A percentile compares a stretch with the other conserved stretches of the same genome.
phyloP scores from a whole-genome alignment of 2,888 invertebrate genomes.

The Pyrrhosoma nymphula region DNA sequence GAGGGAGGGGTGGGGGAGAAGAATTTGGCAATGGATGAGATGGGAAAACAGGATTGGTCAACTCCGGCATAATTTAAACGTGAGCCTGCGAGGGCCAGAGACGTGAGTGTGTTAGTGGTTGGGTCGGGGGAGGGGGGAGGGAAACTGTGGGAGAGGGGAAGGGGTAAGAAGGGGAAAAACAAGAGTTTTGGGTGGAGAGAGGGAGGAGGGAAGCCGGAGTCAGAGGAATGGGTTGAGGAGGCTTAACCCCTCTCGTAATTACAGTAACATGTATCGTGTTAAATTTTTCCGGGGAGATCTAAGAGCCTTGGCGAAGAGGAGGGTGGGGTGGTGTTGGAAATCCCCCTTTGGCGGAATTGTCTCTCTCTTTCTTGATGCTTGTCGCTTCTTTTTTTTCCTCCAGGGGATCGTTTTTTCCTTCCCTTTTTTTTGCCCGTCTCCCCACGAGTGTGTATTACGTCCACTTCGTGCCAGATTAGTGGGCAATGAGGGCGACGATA shows the following conservation, averaged over 20 bases:
- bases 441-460: constrained; percentile 47
- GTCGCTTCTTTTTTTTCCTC: not conserved
- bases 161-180: not conserved
- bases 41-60: constrained; percentile 57
- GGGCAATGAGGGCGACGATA: constrained; percentile 65
- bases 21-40: not conserved
- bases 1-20: not conserved
- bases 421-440: not conserved
- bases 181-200: not conserved
- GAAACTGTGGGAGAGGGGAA: not conserved
- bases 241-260: constrained; percentile 55
- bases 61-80: constrained; percentile 63
- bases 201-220: not conserved
- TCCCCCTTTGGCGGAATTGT: not conserved
- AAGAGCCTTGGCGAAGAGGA: not conserved
- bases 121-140: not conserved
- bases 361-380: not conserved
- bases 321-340: constrained; percentile 16
- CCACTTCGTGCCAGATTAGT: constrained; percentile 61
- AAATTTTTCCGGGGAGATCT: constrained; percentile 38
- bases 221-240: not conserved
- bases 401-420: constrained; percentile 29
- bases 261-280: constrained; percentile 66
- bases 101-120: not conserved
- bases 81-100: not conserved